phyloP scores from a whole-genome alignment of 2,888 invertebrate species.

The Trissoscelio sp. region DNA sequence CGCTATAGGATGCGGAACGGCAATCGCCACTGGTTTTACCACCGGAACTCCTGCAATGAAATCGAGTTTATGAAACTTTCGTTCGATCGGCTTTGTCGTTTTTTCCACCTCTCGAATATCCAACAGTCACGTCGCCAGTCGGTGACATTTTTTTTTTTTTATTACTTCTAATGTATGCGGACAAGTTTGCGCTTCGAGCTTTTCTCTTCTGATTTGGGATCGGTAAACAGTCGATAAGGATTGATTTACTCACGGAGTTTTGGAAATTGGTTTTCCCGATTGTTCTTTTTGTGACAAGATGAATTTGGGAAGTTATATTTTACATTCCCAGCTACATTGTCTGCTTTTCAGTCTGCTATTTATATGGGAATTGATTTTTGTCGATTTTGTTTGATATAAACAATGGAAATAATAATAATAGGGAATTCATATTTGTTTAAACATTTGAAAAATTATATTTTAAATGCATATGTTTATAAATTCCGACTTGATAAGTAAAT shows the following conservation, averaged over 20 bases:
- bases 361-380: too few species aligned
- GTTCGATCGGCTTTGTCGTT: conserved; percentile 20
- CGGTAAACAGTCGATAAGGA: conserved; percentile 11
- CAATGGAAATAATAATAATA: too few species aligned
- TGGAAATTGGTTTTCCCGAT: conserved; percentile 5
- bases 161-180: conserved; percentile 15
- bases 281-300: not conserved
- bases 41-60: conserved; percentile 84
- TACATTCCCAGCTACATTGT: too few species aligned
- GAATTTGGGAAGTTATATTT: too few species aligned
- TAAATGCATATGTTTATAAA: too few species aligned
- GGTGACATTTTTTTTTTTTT: conserved; percentile 11
- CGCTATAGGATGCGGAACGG: conserved; percentile 85
- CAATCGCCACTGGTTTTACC: conserved; percentile 86
- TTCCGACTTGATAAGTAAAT: too few species aligned
- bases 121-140: too few species aligned
- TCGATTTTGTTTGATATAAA: too few species aligned
- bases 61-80: conserved; percentile 63
- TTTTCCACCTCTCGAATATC: not conserved
- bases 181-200: not conserved
- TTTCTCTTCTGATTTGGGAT: conserved; percentile 26
- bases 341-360: too few species aligned
- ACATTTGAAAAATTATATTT: too few species aligned
- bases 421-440: too few species aligned
- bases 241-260: conserved; percentile 1